Evolutionary conservation across 2,113 vertebrate species (phyloP).

Genomic region (Serilophus lunatus): DNA sequence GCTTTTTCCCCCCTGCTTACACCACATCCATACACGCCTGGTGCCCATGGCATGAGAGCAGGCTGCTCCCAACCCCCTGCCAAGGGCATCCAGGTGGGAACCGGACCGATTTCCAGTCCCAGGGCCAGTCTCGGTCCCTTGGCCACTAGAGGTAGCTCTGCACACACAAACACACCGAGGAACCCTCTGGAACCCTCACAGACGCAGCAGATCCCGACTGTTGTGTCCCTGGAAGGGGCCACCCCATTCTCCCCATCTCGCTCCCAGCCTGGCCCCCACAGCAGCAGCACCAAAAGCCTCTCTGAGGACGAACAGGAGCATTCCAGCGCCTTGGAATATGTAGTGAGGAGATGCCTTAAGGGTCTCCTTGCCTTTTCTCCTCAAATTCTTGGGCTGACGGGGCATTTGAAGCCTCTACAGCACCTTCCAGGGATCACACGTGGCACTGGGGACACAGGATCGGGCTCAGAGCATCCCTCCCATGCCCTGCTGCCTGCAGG

Average conservation of each 20-base stretch:
- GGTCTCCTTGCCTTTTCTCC: neutral
- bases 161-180: neutral
- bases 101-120: rapidly evolving
- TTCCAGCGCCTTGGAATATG: neutral
- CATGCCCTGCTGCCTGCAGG: neutral
- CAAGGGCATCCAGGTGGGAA: rapidly evolving
- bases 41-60: neutral
- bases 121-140: rapidly evolving
- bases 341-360: rapidly evolving
- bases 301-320: neutral
- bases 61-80: neutral
- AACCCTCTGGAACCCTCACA: rapidly evolving
- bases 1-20: neutral
- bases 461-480: neutral
- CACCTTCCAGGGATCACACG: neutral
- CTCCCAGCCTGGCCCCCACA: neutral
- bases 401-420: neutral
- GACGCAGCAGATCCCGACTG: rapidly evolving
- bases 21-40: rapidly evolving
- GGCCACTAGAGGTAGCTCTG: constrained; percentile 59
- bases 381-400: neutral
- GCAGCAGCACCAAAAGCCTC: neutral
- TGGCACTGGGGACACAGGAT: neutral
- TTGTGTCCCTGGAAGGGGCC: rapidly evolving
- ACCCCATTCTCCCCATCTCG: rapidly evolving